Evolutionary conservation across 2,888 invertebrate genomes (phyloP), one percentile per base, ranked within the genome.

Genomic region (Chymomyza caudatula): DNA sequence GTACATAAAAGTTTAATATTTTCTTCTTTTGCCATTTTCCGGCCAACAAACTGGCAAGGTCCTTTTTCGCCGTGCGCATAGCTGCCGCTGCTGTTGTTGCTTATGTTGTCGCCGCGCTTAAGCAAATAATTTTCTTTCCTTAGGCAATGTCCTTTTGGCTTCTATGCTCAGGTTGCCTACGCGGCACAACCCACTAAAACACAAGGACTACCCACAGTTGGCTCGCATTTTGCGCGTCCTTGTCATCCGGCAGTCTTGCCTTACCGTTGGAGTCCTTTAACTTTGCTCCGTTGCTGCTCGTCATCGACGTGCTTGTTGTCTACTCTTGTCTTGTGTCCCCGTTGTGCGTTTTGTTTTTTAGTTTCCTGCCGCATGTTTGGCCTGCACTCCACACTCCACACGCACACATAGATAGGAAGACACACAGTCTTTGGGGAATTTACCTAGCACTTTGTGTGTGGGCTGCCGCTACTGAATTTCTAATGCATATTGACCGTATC

Each of bases 71-170:
- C n/a, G 23, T 29, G 15, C 54, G 43, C 53, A 37, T 11, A 37
- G 3, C 29, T 11, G 29, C 3, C 29, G 2, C 29, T 37, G 29
- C 4, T 11, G 19, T 47, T 52, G 65, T 57, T 58, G n/a, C 42
- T 63, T 52, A 62, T 55, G 56, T 66, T 65, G 64, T 77, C 71
- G 74, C 71, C 77, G 67, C 77, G 77, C 75, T 83, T 83, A 80
- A 83, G 83, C 84, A 80, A 80, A 80, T 83, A 85, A 85, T 83
- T 79, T 56, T 83, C 66, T 61, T 77, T 85, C 77, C 75, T 79
- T 77, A 66, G 79, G 71, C 79, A 71, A 37, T 60, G 47, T 23
- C 42, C 65, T 66, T 69, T 63, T 63, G 69, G 76, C 64, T 78
- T 70, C 82, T 71, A 71, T 85, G 76, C 76, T 78, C 69, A 68